Evolutionary conservation across 2,113 vertebrate species (phyloP).

Genomic region (Galemys pyrenaicus): DNA sequence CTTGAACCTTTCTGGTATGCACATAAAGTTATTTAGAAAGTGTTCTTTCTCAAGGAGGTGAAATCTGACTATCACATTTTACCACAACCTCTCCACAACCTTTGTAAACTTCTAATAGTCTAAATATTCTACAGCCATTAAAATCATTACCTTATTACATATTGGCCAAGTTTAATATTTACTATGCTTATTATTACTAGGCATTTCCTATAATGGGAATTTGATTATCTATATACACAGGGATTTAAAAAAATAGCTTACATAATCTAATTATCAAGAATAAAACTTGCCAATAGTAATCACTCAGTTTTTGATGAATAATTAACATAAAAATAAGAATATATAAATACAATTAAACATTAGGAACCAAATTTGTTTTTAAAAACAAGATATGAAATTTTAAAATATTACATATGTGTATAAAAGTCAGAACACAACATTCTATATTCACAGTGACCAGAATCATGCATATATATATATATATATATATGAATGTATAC

Average conservation of each 20-base stretch:
- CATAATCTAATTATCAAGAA: neutral
- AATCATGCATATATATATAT: too few relatives aligned
- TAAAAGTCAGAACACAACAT: neutral
- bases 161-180: neutral
- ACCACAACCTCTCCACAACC: neutral
- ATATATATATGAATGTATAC: neutral
- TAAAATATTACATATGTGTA: neutral
- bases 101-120: neutral
- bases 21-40: neutral
- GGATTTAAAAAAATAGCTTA: neutral
- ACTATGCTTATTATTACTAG: neutral
- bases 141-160: neutral
- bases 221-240: neutral
- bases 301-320: neutral
- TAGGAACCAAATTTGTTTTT: neutral
- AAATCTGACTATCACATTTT: neutral
- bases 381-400: neutral
- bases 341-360: neutral
- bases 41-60: neutral
- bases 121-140: too few relatives aligned
- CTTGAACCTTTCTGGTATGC: neutral
- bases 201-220: neutral
- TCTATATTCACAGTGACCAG: neutral
- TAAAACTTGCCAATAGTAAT: neutral
- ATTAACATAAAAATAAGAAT: neutral